Base-by-base conservation (phyloP, 2,113 vertebrate species). In the Gopherus evgoodei region DNA sequence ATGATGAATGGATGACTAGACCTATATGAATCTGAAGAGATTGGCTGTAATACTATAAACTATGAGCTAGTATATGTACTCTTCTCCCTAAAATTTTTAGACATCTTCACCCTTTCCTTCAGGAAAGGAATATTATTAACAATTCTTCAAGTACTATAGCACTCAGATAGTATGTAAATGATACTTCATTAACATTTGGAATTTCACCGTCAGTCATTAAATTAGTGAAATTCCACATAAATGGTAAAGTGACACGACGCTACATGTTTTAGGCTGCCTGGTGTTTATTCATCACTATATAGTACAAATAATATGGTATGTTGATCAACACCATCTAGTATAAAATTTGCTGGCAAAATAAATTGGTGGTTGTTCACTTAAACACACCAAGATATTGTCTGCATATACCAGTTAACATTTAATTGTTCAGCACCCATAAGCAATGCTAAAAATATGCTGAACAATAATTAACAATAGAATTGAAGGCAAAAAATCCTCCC, bases 161-260 rank as follows among this genome's bases (percentile, higher is more conserved):
- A 16, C 5, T 62, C 84, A 59, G 14, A 88, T 91, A 94, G 95
- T 86, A 91, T 75, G 44, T 79, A 93, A 91, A 85, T 82, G 75
- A 90, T 90, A 65, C 83, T 91, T 96, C 95, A 93, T 81, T 93
- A 90, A 90, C 94, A 93, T 89, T 97, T 88, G 65, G 44, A 89
- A 95, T 84, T 87, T 79, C 16, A 14, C 54, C 69, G 24, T 78
- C 22, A 94, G 90, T 81, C 96, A 93, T 92, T 93, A 90, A 54
- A 91, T 94, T 69, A 69, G 62, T 59, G 91, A 95, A 95, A 84
- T 38, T 86, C 92, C 47, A 84, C 86, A 92, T 83, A 95, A 96
- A 96, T n/a, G 81, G 86, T 95, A 85, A 84, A 87, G 94, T 94
- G 89, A 92, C 94, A 95, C 80, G 86, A 84, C 62, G 92, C 83